These are phyloP conservation scores for Empidonax traillii DNA, from an alignment of 2,113 vertebrate genomes.

Conservation along the genomic window DNA sequence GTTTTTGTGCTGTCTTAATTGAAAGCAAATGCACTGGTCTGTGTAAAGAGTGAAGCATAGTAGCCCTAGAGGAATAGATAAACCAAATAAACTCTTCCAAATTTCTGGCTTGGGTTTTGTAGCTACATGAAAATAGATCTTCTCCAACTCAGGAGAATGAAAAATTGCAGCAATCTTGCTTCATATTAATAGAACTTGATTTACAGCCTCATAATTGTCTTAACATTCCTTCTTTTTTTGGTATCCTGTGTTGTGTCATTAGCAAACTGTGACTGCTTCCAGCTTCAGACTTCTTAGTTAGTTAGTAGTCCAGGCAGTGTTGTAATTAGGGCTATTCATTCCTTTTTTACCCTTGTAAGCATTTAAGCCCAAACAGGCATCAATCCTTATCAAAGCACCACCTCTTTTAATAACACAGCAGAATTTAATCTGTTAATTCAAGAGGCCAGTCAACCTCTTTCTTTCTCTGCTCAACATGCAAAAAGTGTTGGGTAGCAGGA, in stretches of 20 bases:
- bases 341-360: neutral
- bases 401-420: neutral
- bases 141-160: neutral
- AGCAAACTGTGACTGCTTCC: neutral
- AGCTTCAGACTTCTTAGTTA: neutral
- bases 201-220: neutral
- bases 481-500: neutral
- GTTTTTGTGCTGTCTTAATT: constrained; percentile 1
- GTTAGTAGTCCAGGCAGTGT: neutral
- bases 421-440: neutral
- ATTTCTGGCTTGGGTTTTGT: constrained; percentile 10
- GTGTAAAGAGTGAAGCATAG: neutral
- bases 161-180: neutral
- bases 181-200: neutral
- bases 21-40: neutral
- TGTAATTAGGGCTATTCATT: neutral
- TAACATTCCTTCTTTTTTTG: neutral
- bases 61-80: neutral
- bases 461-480: neutral
- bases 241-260: neutral
- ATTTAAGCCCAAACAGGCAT: neutral
- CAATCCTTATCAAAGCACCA: neutral
- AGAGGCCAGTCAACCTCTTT: neutral
- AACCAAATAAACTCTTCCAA: neutral
- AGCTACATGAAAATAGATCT: constrained; percentile 7